Percentiles rank a stretch among this genome's conserved stretches.
Conservation (phyloP, 2,888 invertebrate species). For the Paralinhomoeus sp. region DNA sequence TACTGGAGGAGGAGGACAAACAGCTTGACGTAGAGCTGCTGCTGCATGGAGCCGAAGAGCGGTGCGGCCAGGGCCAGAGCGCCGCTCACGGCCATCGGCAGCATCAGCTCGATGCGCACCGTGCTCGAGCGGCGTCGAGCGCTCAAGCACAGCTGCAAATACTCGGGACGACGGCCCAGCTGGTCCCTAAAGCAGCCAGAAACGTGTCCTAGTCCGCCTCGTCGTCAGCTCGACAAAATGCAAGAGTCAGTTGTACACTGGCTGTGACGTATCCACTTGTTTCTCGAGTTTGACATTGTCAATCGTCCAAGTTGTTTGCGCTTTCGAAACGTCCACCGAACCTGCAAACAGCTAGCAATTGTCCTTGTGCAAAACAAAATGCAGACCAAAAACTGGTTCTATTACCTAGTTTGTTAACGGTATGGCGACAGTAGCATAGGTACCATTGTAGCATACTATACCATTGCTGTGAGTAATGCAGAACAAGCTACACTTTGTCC, state of each 20-base stretch:
- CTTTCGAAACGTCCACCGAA: neutral
- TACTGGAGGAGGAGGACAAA: slow-evolving; percentile 19
- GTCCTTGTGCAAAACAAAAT: neutral
- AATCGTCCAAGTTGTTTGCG: neutral
- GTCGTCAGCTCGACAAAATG: too few species aligned
- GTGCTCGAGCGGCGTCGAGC: slow-evolving; percentile 14
- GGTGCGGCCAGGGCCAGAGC: slow-evolving; percentile 15
- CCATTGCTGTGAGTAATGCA: too few species aligned
- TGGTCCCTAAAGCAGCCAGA: slow-evolving; percentile 9
- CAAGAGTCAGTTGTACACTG: too few species aligned
- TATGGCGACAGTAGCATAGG: too few species aligned
- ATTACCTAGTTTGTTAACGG: too few species aligned
- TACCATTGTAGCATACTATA: too few species aligned
- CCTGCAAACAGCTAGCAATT: neutral
- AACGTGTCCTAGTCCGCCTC: slow-evolving; percentile 1
- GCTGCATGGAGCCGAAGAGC: slow-evolving; percentile 12
- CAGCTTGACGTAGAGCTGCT: slow-evolving; percentile 16
- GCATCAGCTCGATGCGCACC: slow-evolving; percentile 14
- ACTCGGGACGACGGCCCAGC: neutral
- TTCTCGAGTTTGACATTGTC: too few species aligned
- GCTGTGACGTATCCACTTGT: slow-evolving; percentile 5
- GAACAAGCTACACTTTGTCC: too few species aligned
- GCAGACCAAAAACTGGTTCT: too few species aligned
- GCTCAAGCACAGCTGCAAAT: slow-evolving; percentile 14
- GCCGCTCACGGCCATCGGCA: slow-evolving; percentile 17